These are phyloP conservation scores for Anaspis maculata DNA, from an alignment of 2,888 invertebrate genomes.

Conservation along the genomic window DNA sequence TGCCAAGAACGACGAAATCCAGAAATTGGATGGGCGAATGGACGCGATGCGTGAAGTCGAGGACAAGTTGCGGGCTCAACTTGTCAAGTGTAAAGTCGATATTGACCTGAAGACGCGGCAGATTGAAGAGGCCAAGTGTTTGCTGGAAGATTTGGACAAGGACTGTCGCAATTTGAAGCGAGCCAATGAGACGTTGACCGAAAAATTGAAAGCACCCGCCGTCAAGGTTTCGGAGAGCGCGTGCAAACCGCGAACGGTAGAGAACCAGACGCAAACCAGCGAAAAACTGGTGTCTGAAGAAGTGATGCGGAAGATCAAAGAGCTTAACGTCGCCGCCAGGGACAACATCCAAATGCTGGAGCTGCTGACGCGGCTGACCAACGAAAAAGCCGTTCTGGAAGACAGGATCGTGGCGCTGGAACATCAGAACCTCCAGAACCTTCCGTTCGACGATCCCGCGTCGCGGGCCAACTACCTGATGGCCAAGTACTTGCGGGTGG, in stretches of 20 bases:
- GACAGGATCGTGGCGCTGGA: constrained; percentile 43
- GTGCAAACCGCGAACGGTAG: too few species aligned
- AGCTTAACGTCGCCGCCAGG: constrained; percentile 45
- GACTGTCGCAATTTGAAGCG: neutral
- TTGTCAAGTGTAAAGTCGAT: constrained; percentile 22
- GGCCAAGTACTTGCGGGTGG: constrained; percentile 65
- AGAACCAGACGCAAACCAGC: too few species aligned
- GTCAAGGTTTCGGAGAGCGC: too few species aligned
- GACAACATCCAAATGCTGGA: constrained; percentile 48
- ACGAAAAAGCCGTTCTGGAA: constrained; percentile 46
- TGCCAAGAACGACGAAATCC: neutral
- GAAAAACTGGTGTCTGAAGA: constrained; percentile 31
- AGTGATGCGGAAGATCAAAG: constrained; percentile 39
- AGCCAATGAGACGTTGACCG: constrained; percentile 3
- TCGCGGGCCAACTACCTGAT: constrained; percentile 47
- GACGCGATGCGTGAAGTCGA: constrained; percentile 21
- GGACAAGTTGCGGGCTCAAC: constrained; percentile 20
- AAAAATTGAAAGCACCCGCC: constrained; percentile 2
- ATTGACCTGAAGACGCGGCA: constrained; percentile 26
- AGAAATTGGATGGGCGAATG: constrained; percentile 23
- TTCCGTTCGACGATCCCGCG: constrained; percentile 32
- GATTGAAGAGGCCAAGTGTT: constrained; percentile 27
- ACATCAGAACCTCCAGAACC: constrained; percentile 21
- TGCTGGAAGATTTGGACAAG: constrained; percentile 25
- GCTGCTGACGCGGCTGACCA: constrained; percentile 34